Evolutionary conservation across 2,113 vertebrate genomes (phyloP), one percentile per base, ranked within the genome.

Genomic region (Phyllostomus hastatus): DNA sequence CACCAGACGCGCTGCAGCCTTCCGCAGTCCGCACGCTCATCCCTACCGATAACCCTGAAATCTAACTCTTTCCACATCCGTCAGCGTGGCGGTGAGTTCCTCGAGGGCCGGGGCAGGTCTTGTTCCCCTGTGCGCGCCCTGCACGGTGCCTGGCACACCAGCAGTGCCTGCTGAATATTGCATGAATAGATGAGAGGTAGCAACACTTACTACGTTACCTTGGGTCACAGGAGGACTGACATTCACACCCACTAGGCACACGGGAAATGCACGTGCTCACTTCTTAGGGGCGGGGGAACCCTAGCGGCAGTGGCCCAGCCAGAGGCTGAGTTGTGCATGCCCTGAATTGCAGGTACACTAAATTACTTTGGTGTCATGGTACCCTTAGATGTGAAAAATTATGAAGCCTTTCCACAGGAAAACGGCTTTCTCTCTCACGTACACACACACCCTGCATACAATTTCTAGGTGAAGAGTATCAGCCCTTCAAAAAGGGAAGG

Each of bases 171-270:
- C 59, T 97, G 69, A 97, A 94, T 93, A 86, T 90, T 95, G 96
- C 93, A 98, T 87, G 95, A 97, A 72, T 59, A 89, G 73, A 88
- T 66, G 83, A 90, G 90, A 91, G 64, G 78, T 20, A 46, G 95
- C 78, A 79, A 94, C 69, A 80, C 91, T 86, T 96, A 96, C 75
- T n/a, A 33, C 10, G n/a, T 95, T 97, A 96, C 92, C 85, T 31
- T 52, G 67, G 93, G 93, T 96, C 96, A 97, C 19, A 59, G 50
- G 57, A 95, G 79, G 86, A 35, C 95, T 84, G 86, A 46, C n/a
- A 83, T 4, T 85, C 93, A 89, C 91, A 93, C 88, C 72, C 67
- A 10, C 67, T 2, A 26, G 43, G 78, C 86, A 92, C 67, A 72
- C 0, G 22, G 75, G 61, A 73, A 88, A 26, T 1, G 24, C 93